Conservation (phyloP, 2,113 vertebrate genomes). For the Tenebrosternarchus preto region DNA sequence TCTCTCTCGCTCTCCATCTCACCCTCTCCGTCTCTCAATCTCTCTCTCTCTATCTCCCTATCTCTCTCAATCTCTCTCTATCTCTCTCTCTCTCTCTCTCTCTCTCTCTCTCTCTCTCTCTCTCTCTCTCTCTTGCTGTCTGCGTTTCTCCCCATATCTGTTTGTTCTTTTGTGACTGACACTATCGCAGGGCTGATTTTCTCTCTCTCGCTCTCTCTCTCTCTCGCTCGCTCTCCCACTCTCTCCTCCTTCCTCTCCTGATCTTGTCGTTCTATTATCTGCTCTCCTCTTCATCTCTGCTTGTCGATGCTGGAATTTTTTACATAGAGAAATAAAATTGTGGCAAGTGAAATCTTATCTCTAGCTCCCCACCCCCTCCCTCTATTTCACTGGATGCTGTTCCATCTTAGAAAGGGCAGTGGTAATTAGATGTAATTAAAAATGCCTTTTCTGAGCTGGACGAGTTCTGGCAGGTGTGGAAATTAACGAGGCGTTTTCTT, state of each 20-base stretch:
- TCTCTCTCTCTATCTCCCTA: too few species aligned
- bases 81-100: not conserved
- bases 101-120: slow-evolving; percentile 11
- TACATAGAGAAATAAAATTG: not conserved
- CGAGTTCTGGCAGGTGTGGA: too few species aligned
- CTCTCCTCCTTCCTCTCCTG: not conserved
- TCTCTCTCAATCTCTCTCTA: slow-evolving; percentile 5
- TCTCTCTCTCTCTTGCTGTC: not conserved
- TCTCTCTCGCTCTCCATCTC: not conserved
- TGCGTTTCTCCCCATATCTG: not conserved
- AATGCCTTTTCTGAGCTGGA: too few species aligned
- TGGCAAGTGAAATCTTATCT: not conserved
- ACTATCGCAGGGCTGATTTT: slow-evolving; percentile 11
- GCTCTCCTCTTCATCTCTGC: not conserved
- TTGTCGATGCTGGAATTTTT: not conserved
- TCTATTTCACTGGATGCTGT: too few species aligned
- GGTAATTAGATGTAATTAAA: too few species aligned
- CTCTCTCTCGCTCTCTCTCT: not conserved
- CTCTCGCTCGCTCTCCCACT: not conserved
- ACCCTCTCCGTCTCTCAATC: too few species aligned
- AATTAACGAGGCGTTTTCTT: too few species aligned
- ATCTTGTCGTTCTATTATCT: not conserved
- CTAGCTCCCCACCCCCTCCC: not conserved
- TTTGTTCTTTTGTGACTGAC: slow-evolving; percentile 18
- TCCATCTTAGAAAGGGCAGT: too few species aligned